These are phyloP conservation scores for Danaus melanippus DNA, from an alignment of 1,140 invertebrate genomes.

Conservation along the genomic window DNA sequence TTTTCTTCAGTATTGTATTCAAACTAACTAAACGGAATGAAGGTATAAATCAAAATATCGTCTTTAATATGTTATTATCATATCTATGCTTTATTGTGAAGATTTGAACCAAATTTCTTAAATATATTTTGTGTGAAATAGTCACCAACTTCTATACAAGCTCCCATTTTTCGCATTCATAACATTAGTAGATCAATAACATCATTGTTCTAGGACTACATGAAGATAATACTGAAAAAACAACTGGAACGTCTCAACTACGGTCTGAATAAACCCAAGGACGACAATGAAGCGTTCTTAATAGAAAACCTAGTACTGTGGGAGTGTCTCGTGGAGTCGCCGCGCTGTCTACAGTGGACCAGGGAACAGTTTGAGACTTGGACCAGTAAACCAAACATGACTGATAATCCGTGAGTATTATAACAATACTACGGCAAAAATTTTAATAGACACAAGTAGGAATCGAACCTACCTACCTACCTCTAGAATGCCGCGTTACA, in stretches of 20 bases:
- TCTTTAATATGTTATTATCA: too few relatives aligned
- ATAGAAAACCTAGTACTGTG: constrained; percentile 67
- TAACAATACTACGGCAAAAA: neutral
- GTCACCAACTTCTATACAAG: neutral
- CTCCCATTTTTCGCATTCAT: too few relatives aligned
- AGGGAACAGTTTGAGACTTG: constrained; percentile 72
- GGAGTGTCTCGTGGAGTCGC: constrained; percentile 75
- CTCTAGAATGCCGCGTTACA: too few relatives aligned
- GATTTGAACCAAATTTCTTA: too few relatives aligned
- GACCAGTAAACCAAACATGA: constrained; percentile 60
- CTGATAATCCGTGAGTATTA: constrained; percentile 70
- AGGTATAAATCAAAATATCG: too few relatives aligned
- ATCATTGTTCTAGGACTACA: constrained; percentile 42
- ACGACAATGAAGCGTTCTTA: constrained; percentile 66
- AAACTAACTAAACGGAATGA: too few relatives aligned
- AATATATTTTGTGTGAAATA: too few relatives aligned
- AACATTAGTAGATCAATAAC: too few relatives aligned
- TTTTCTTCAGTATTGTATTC: too few relatives aligned
- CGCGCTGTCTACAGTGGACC: constrained; percentile 74
- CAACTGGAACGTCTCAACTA: constrained; percentile 48
- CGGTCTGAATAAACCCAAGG: constrained; percentile 42
- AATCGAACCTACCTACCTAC: too few relatives aligned
- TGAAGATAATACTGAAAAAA: constrained; percentile 41
- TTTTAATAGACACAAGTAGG: too few relatives aligned
- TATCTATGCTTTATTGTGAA: too few relatives aligned